Base-by-base conservation (phyloP, 2,888 invertebrate genomes). In the Drosophila anomelani region DNA sequence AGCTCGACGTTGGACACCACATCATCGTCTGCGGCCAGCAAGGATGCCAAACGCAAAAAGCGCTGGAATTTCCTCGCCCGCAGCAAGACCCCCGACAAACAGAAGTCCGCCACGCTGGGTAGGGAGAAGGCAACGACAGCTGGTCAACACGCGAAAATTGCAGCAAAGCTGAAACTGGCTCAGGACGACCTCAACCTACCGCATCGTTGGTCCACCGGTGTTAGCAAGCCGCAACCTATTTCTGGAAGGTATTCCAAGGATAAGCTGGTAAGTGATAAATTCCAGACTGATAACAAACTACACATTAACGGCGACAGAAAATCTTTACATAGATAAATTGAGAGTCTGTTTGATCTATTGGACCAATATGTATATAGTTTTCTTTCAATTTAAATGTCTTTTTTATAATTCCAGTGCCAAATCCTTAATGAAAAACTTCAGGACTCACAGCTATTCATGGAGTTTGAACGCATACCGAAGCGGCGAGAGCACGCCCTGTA, bases 401-500 rank as follows among this genome's bases (percentile, higher is more conserved):
- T 41, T 29, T 0, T 13, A 3, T 15, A 41, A 10, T 61, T 63
- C 0, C 20, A 73, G 95, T 95, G 95, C 89, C 95, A 94, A 92
- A 92, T 95, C 75, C 92, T 95, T 78, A 95, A 95, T 89, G 94
- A 94, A 79, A 95, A 95, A 92, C 94, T 97, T 91, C 94, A 94
- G 0, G 96, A 96, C 89, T 94, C 95, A 66, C 96, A 96, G 88
- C 93, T 97, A 3, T 94, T 95, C 83, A 95, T 96, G 92, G 97
- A 98, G 90, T 98, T 97, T 93, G 97, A 97, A 91, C 95, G 96
- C 89, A 96, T 98, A 86, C 95, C 95, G 72, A 96, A 96, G 82
- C 94, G 95, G 47, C 95, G 96, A 78, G 93, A 94, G 54, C 95
- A 95, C 84, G 95, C 95, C 6, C 95, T 95, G 77, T 95, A 95